phyloP scores from a whole-genome alignment of 2,888 invertebrate species.

The Dasypolia templi region DNA sequence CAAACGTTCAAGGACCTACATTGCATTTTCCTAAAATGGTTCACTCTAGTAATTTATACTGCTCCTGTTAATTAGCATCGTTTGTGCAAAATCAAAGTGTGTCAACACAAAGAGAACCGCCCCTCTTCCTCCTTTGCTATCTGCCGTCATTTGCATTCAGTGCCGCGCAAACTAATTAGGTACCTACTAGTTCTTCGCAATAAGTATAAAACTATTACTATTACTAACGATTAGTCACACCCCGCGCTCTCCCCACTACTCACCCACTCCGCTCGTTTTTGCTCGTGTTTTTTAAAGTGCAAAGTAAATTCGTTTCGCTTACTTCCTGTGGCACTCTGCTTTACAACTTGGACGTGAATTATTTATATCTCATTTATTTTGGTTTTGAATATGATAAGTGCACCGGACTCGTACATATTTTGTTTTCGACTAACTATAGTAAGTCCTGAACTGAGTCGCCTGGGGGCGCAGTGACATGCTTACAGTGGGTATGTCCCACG shows the following conservation, averaged over 20 bases:
- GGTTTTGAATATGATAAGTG: not conserved
- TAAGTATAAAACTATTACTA: conserved; percentile 19
- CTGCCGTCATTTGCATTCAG: conserved; percentile 11
- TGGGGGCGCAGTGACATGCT: not conserved
- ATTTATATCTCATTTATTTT: conserved; percentile 18
- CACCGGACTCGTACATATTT: not conserved
- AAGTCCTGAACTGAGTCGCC: not conserved
- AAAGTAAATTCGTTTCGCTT: not conserved
- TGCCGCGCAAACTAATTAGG: conserved; percentile 19
- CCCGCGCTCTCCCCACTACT: too few relatives aligned
- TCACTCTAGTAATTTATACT: not conserved
- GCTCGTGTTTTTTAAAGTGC: conserved; percentile 13
- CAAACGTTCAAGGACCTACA: too few relatives aligned
- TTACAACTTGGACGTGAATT: not conserved
- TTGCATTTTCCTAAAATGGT: not conserved
- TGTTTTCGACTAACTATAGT: too few relatives aligned
- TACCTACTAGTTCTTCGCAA: conserved; percentile 18
- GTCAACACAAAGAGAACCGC: not conserved
- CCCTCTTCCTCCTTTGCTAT: not conserved
- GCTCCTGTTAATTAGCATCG: not conserved
- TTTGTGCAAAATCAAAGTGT: conserved; percentile 7
- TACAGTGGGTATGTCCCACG: not conserved
- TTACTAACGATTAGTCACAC: not conserved
- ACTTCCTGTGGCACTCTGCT: not conserved
- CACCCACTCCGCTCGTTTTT: not conserved